Evolutionary conservation across 2,797 vertebrate genomes (phyloP), one percentile per base, ranked within the genome.

Genomic region (Platalea minor): DNA sequence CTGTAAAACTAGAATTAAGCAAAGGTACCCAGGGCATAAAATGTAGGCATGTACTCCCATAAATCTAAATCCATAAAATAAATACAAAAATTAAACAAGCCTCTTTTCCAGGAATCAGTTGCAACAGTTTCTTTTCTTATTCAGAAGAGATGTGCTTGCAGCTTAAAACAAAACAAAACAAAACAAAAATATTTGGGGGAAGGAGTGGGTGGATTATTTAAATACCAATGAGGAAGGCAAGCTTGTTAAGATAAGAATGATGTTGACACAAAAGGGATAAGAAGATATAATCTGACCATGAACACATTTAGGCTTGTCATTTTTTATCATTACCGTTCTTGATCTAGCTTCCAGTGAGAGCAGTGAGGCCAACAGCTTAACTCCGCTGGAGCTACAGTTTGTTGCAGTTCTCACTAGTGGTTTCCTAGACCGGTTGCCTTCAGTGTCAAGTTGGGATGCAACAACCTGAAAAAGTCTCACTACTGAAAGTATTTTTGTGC

Each of bases 231-330:
- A 92, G 79, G 61, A 91, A 94, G 26, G 45, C 0, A 0, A 89
- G 72, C 68, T 95, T 87, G 39, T 91, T 87, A 94, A 80, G 45
- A 65, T 87, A 93, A 92, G 79, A 89, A 84, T 51, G 26, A 57
- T 89, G 79, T 59, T 94, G 83, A 91, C 76, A 89, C 7, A 75
- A 79, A 94, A 64, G 33, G 81, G 26, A 50, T 89, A 91, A 94
- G 65, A 80, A 85, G 57, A 72, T 54, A 64, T 23, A 72, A 89
- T 88, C 72, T 78, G 85, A 80, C 60, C 45, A 53, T 17, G 29
- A 89, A 75, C 69, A 91, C 48, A 70, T 61, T 85, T 80, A 83
- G 53, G 18, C 33, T 88, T 93, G 41, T 61, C 53, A 31, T 53
- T 88, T 93, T 67, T 88, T 80, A 89, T 91, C 12, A 28, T 75